A percentile compares a stretch with the other conserved stretches of the same genome.
Conservation (phyloP, 2,888 invertebrate genomes). For the Dicranocentrus wangi region DNA sequence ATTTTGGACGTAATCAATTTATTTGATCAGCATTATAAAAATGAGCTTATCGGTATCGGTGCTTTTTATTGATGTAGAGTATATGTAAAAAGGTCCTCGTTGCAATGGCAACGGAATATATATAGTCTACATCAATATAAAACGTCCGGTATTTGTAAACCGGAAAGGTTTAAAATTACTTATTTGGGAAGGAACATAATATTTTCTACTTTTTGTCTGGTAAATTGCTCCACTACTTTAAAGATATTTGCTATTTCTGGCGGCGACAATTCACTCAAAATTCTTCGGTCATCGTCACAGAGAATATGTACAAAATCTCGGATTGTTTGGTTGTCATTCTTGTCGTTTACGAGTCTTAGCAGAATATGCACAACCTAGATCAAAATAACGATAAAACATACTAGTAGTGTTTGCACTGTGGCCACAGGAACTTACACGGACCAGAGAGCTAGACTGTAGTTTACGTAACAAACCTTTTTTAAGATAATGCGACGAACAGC, state of each 20-base stretch:
- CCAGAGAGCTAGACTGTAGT: no score
- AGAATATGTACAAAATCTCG: conserved; percentile 56
- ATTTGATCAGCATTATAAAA: no score
- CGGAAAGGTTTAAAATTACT: no score
- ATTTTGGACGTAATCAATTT: no score
- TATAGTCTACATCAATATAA: no score
- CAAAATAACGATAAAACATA: background rate
- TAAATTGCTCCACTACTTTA: conserved; percentile 61
- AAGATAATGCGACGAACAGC: conserved; percentile 63
- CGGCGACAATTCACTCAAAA: conserved; percentile 61
- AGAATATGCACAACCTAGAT: conserved; percentile 64
- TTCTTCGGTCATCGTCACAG: conserved; percentile 59
- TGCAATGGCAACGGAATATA: no score
- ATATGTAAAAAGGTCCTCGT: no score
- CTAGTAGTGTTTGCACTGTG: background rate
- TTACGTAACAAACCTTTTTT: no score
- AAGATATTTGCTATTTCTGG: conserved; percentile 64
- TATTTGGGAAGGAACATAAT: conserved; percentile 56
- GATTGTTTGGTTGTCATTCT: conserved; percentile 46
- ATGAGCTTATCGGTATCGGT: no score
- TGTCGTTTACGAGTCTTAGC: conserved; percentile 58
- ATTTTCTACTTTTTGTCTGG: conserved; percentile 42
- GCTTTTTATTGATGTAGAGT: no score
- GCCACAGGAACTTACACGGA: no score
- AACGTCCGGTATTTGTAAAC: no score